These are phyloP conservation scores for Anarhynchus alexandrinus DNA, from an alignment of 2,113 vertebrate genomes.

Conservation along the genomic window DNA sequence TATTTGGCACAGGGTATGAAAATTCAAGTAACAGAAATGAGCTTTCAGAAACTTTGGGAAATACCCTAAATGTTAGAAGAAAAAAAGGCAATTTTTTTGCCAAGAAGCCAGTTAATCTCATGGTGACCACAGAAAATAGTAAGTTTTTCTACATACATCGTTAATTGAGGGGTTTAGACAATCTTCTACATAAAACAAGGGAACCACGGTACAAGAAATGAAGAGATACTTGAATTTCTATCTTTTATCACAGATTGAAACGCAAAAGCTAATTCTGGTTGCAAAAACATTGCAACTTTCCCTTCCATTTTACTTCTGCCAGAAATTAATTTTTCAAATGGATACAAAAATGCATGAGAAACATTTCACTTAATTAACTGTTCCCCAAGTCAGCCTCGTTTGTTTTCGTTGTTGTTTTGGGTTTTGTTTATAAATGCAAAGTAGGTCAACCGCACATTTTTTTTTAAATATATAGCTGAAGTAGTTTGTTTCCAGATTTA, in stretches of 20 bases:
- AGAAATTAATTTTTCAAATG: not conserved
- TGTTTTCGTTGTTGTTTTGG: not conserved
- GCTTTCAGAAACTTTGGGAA: not conserved
- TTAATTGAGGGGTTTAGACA: not conserved
- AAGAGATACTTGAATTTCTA: not conserved
- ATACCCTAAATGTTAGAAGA: not conserved
- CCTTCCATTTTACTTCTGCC: not conserved
- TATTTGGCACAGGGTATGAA: not conserved
- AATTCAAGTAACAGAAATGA: not conserved
- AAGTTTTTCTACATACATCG: fast-evolving
- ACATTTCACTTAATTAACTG: not conserved
- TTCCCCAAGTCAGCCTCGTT: not conserved
- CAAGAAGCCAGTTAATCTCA: not conserved
- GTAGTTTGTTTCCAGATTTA: not conserved
- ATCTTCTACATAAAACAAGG: not conserved
- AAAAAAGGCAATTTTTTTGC: not conserved
- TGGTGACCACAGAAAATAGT: not conserved
- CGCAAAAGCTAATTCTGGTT: not conserved
- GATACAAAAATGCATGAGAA: not conserved
- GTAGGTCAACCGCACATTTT: not conserved
- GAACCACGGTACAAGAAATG: not conserved
- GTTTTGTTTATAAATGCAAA: not conserved
- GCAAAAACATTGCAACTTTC: not conserved
- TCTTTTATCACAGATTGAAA: not conserved
- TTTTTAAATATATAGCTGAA: not conserved